A percentile compares a stretch with the other conserved stretches of the same genome.
phyloP scores from a whole-genome alignment of 2,797 vertebrate species.

The Pogonophryne albipinna region DNA sequence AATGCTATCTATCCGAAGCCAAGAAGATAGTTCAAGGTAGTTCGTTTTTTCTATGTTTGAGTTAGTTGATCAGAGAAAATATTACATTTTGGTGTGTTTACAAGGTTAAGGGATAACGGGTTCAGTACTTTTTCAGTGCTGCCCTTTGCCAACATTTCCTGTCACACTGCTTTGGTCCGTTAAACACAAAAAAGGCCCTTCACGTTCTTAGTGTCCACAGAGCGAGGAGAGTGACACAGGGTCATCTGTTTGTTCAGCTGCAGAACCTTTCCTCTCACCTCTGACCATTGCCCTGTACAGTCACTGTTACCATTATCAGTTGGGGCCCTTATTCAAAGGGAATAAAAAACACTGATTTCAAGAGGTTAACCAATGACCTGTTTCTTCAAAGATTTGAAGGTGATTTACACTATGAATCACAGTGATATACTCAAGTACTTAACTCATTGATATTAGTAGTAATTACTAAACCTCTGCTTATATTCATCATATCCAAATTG shows the following conservation, averaged over 20 bases:
- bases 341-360: background rate
- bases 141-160: constrained; percentile 7
- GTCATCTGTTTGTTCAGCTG: constrained; percentile 79
- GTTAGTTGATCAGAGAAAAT: background rate
- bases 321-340: background rate
- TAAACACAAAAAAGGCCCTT: constrained; percentile 11
- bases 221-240: constrained; percentile 17
- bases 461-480: too few relatives aligned
- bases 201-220: constrained; percentile 4
- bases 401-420: background rate
- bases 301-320: constrained; percentile 12
- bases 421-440: background rate
- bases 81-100: background rate
- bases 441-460: background rate
- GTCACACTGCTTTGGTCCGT: constrained; percentile 9
- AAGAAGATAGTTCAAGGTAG: background rate
- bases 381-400: background rate
- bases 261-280: constrained; percentile 43
- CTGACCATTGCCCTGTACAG: constrained; percentile 48
- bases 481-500: background rate
- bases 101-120: background rate
- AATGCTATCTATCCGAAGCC: background rate
- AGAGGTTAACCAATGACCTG: background rate
- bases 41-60: background rate
- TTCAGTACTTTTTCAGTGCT: background rate